phyloP scores from a whole-genome alignment of 2,888 invertebrate species.

The Pteria penguin region DNA sequence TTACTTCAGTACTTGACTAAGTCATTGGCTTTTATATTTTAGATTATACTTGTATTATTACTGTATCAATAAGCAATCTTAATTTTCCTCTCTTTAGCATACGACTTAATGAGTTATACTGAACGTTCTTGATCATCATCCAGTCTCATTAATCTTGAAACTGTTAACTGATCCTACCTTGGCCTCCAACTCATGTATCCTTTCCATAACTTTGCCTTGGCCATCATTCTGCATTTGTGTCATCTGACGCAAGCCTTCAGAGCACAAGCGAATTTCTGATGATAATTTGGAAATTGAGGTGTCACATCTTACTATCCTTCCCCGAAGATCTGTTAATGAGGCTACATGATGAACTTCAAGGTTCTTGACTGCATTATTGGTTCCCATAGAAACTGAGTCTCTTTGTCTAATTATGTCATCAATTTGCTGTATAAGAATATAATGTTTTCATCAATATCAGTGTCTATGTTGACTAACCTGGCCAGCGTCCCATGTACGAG shows the following conservation, averaged over 20 bases:
- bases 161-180: slow-evolving; percentile 59
- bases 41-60: too few species aligned
- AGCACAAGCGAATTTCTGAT: slow-evolving; percentile 67
- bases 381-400: slow-evolving; percentile 68
- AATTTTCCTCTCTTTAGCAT: too few species aligned
- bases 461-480: too few species aligned
- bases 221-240: slow-evolving; percentile 68
- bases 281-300: slow-evolving; percentile 76
- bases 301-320: slow-evolving; percentile 78
- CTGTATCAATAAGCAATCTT: too few species aligned
- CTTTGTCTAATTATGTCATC: slow-evolving; percentile 72
- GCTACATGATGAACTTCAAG: slow-evolving; percentile 79
- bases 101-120: too few species aligned
- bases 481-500: too few species aligned
- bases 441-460: too few species aligned
- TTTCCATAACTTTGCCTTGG: slow-evolving; percentile 67
- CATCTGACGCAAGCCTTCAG: slow-evolving; percentile 72
- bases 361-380: slow-evolving; percentile 76
- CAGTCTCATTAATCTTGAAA: too few species aligned
- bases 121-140: too few species aligned
- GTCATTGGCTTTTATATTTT: too few species aligned
- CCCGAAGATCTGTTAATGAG: slow-evolving; percentile 77
- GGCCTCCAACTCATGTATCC: slow-evolving; percentile 73
- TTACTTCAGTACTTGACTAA: too few species aligned
- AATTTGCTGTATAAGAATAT: slow-evolving; percentile 62